phyloP scores from a whole-genome alignment of 1,140 invertebrate species.

The Delia radicum region DNA sequence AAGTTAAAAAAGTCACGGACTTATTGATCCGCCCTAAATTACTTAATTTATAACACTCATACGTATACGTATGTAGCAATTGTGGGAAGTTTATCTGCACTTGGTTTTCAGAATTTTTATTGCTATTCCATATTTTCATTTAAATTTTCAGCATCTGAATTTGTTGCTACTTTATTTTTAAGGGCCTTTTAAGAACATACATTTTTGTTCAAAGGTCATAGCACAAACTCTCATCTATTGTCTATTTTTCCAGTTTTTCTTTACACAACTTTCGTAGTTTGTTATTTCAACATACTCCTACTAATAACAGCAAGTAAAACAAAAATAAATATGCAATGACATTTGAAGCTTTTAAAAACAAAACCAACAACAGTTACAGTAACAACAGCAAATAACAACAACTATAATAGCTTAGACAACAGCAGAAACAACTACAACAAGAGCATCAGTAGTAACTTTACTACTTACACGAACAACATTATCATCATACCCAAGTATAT shows the following conservation, averaged over 20 bases:
- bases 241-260: not conserved
- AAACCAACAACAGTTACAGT: not conserved
- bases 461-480: not conserved
- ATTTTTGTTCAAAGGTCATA: no score
- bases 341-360: not conserved
- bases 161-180: no score
- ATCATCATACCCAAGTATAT: no score
- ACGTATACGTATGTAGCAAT: no score
- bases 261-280: not conserved
- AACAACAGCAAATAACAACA: not conserved
- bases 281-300: not conserved
- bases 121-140: no score
- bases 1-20: no score
- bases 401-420: not conserved
- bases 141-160: no score
- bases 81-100: no score
- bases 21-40: no score
- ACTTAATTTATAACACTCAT: no score
- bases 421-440: not conserved
- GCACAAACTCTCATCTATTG: not conserved
- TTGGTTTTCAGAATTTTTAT: no score
- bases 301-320: not conserved
- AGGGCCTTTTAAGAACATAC: no score
- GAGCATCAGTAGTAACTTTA: not conserved
- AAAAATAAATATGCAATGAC: not conserved